phyloP scores from a whole-genome alignment of 2,888 invertebrate genomes.

The Chalcosyrphus nemorum region DNA sequence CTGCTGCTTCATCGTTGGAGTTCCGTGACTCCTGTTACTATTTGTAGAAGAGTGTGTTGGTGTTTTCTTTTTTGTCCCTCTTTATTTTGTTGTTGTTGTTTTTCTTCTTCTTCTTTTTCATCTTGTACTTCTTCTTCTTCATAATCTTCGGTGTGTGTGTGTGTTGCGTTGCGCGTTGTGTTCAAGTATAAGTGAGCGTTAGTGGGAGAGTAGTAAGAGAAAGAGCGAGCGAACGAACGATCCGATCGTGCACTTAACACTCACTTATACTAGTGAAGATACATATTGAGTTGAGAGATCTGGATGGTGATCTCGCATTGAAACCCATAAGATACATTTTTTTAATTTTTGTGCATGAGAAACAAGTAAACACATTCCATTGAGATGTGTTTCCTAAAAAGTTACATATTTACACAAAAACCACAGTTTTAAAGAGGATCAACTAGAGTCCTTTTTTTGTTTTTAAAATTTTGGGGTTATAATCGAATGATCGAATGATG shows the following conservation, averaged over 20 bases:
- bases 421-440: slow-evolving; percentile 47
- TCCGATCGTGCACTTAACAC: slow-evolving; percentile 38
- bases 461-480: no score
- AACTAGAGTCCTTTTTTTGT: slow-evolving; percentile 5
- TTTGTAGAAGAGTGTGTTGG: slow-evolving; percentile 50
- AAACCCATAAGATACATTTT: slow-evolving; percentile 68
- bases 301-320: slow-evolving; percentile 57
- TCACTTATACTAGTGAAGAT: slow-evolving; percentile 41
- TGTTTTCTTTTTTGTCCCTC: slow-evolving; percentile 40
- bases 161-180: not conserved
- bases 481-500: no score
- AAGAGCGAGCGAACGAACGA: slow-evolving; percentile 61
- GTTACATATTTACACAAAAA: slow-evolving; percentile 61
- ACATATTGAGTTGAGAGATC: not conserved
- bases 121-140: no score
- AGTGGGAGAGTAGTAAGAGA: no score
- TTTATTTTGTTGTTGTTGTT: slow-evolving; percentile 15
- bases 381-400: slow-evolving; percentile 71
- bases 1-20: slow-evolving; percentile 73
- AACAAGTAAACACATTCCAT: slow-evolving; percentile 73
- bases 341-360: slow-evolving; percentile 65
- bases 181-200: slow-evolving; percentile 10
- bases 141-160: not conserved
- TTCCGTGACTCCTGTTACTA: slow-evolving; percentile 74
- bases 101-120: not conserved